phyloP scores from a whole-genome alignment of 2,888 invertebrate species.

The Nemoura dubitans region DNA sequence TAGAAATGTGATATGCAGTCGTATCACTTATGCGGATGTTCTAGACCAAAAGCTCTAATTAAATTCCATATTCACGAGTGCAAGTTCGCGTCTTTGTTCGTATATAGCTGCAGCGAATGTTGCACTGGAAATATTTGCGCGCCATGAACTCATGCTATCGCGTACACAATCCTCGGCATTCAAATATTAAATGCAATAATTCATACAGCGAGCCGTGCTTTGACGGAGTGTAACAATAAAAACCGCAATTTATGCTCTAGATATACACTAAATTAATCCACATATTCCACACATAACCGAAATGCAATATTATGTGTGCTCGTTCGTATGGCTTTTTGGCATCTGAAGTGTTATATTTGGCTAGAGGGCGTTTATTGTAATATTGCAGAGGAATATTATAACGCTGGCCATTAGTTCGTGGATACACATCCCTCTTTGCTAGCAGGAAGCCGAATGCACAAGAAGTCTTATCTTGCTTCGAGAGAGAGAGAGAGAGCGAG shows the following conservation, averaged over 20 bases:
- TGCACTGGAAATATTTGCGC: not conserved
- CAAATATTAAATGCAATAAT: not conserved
- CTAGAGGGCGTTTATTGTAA: not conserved
- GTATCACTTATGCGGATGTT: not conserved
- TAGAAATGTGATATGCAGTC: too few species aligned
- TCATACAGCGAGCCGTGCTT: not conserved
- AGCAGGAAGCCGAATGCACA: not conserved
- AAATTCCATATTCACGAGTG: not conserved
- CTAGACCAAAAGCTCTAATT: not conserved
- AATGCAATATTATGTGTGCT: not conserved
- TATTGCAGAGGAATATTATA: not conserved
- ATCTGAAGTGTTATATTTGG: not conserved
- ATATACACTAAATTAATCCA: not conserved
- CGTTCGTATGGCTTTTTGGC: not conserved
- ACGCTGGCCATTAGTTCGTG: not conserved
- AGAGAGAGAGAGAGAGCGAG: not conserved
- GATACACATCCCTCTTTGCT: too few species aligned
- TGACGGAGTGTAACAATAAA: not conserved
- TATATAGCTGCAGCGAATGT: too few species aligned
- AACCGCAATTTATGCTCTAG: not conserved
- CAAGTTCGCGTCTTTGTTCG: not conserved
- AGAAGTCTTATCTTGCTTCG: not conserved
- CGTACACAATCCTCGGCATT: not conserved
- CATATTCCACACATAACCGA: not conserved
- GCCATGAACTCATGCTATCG: not conserved